phyloP scores from a whole-genome alignment of 2,797 vertebrate species.

The Onychomys leucogaster region DNA sequence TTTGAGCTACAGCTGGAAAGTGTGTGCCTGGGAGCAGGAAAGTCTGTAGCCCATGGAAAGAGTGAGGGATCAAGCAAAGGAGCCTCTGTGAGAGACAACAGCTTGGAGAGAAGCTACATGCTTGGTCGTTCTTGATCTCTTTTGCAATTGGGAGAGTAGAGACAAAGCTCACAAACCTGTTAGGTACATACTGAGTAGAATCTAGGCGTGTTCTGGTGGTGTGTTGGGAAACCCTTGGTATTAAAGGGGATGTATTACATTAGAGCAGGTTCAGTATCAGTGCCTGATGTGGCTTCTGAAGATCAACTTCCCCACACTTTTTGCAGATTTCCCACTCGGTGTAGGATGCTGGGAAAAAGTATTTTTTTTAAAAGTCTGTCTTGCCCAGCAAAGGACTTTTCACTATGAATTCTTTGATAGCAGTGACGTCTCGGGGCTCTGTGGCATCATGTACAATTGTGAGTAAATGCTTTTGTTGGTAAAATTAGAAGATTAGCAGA shows the following conservation, averaged over 20 bases:
- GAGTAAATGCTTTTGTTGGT: neutral
- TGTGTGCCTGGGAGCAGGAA: neutral
- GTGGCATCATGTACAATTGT: neutral
- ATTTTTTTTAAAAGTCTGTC: too few species aligned
- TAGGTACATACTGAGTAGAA: neutral
- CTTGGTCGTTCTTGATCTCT: neutral
- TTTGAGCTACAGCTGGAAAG: slow-evolving; percentile 17
- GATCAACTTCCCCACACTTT: neutral
- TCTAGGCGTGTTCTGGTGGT: neutral
- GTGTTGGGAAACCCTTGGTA: neutral
- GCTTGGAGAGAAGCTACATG: neutral
- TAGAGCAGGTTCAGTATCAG: neutral
- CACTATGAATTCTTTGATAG: neutral
- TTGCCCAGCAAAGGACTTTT: neutral
- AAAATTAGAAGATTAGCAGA: neutral
- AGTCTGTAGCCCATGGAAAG: neutral
- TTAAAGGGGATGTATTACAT: neutral
- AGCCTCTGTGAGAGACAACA: neutral
- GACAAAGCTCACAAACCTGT: neutral
- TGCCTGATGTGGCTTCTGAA: neutral
- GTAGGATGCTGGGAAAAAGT: neutral
- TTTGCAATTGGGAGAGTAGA: slow-evolving; percentile 22
- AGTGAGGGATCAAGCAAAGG: neutral
- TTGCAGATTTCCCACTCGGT: neutral
- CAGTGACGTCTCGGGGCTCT: neutral